These are phyloP conservation scores for Rhynchonema sp. DNA, from an alignment of 2,888 invertebrate genomes.

Conservation along the genomic window DNA sequence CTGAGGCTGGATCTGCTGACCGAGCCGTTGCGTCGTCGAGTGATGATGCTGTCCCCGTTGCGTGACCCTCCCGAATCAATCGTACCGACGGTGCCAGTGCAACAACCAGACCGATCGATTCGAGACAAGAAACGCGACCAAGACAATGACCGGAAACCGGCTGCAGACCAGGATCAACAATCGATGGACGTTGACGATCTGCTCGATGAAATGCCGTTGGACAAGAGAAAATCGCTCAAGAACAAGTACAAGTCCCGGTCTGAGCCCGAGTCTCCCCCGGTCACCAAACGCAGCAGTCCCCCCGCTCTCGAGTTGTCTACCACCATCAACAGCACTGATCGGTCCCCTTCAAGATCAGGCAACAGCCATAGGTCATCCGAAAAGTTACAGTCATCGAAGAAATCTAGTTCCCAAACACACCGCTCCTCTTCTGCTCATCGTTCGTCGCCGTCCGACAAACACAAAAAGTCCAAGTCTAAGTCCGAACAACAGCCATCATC, in stretches of 20 bases:
- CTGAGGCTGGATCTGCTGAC: neutral
- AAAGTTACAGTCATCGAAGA: no score
- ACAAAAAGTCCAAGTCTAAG: no score
- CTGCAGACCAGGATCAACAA: neutral
- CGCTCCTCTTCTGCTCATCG: no score
- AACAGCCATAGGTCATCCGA: no score
- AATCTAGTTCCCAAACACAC: no score
- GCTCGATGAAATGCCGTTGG: neutral
- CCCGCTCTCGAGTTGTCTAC: neutral
- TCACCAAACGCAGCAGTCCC: no score
- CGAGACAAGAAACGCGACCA: neutral
- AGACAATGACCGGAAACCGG: neutral
- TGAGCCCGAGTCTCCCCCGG: no score
- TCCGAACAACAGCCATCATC: no score
- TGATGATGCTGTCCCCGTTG: neutral
- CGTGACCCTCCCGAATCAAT: no score
- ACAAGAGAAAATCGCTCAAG: neutral
- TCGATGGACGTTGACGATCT: neutral
- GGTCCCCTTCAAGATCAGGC: no score
- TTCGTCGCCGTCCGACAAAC: no score
- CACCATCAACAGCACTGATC: neutral
- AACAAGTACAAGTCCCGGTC: neutral
- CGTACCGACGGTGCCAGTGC: no score
- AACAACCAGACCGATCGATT: neutral
- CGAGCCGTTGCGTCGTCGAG: neutral